Base-by-base conservation (phyloP, 2,797 vertebrate genomes). In the Sebastiscus tertius region DNA sequence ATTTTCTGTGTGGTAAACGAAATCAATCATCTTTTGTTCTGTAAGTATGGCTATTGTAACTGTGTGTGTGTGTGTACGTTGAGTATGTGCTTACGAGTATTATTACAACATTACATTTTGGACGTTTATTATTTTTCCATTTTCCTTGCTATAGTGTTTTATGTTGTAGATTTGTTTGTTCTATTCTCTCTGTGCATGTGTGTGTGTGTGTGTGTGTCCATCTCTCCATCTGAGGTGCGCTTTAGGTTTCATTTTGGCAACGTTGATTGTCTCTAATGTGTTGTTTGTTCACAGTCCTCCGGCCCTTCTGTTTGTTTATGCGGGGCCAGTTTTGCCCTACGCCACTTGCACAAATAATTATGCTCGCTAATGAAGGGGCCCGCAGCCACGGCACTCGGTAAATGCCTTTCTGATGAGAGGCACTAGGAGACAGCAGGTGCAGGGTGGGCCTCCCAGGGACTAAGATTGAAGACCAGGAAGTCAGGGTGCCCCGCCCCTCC, bases 351-450 rank as follows among this genome's bases (percentile, higher is more conserved):
- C 93, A 99, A 99, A 99, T 96, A 97, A 97, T 99, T 99, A 99
- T 97, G 93, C 97, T 97, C 89, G 95, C 97, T 99, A 99, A 99
- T 99, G 98, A 99, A 97, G 97, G 97, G 90, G 97, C 98, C 98
- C 91, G 97, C 97, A 99, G 98, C 97, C 97, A 98, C 92, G 31
- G 87, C 92, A 84, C 97, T 97, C 95, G 91, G 95, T 97, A 98
- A 99, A 99, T 98, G 98, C 96, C 97, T 99, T 98, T 98, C 97
- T 99, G 98, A 99, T 98, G 98, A 98, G 98, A 96, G 96, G 85
- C 91, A 87, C 97, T 95, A 96, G 86, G 91, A 97, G 97, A 97
- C 96, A 98, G 98, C 98, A 99, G 98, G 98, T 99, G 98, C 98
- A 98, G 96, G 96, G 96, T 96, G 95, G 97, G 97, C 97, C 97